Conservation (phyloP, 2,113 vertebrate species). For the Thalassoma bifasciatum region DNA sequence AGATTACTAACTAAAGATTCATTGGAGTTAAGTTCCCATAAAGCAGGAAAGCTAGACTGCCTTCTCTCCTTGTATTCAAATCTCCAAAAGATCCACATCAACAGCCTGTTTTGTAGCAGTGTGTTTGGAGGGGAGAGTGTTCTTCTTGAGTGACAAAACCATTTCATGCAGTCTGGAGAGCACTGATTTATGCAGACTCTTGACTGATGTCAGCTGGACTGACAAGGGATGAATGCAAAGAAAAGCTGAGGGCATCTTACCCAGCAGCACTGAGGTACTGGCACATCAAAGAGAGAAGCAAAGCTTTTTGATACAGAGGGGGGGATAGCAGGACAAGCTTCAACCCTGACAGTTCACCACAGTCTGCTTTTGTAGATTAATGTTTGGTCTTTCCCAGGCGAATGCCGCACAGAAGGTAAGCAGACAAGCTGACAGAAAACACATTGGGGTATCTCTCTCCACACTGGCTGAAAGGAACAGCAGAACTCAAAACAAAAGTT, state of each 20-base stretch:
- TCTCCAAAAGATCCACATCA: constrained; percentile 41
- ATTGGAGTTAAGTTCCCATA: background rate
- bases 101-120: constrained; percentile 22
- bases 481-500: constrained; percentile 58
- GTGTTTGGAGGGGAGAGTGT: constrained; percentile 31
- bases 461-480: constrained; percentile 25
- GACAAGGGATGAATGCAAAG: constrained; percentile 57
- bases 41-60: constrained; percentile 28
- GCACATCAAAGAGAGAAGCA: constrained; percentile 64
- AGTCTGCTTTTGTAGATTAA: constrained; percentile 70
- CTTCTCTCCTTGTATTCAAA: background rate
- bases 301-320: constrained; percentile 51
- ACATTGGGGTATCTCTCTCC: constrained; percentile 51
- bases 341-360: constrained; percentile 64
- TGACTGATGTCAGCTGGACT: constrained; percentile 72
- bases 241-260: constrained; percentile 60
- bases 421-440: constrained; percentile 60
- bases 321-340: constrained; percentile 66
- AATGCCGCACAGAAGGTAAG: constrained; percentile 29
- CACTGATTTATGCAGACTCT: constrained; percentile 63
- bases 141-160: constrained; percentile 60
- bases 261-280: constrained; percentile 58
- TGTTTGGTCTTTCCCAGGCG: constrained; percentile 60
- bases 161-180: constrained; percentile 58
- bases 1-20: background rate